These are phyloP conservation scores for Phylloscopus trochilus DNA, from an alignment of 2,113 vertebrate genomes.

Conservation along the genomic window DNA sequence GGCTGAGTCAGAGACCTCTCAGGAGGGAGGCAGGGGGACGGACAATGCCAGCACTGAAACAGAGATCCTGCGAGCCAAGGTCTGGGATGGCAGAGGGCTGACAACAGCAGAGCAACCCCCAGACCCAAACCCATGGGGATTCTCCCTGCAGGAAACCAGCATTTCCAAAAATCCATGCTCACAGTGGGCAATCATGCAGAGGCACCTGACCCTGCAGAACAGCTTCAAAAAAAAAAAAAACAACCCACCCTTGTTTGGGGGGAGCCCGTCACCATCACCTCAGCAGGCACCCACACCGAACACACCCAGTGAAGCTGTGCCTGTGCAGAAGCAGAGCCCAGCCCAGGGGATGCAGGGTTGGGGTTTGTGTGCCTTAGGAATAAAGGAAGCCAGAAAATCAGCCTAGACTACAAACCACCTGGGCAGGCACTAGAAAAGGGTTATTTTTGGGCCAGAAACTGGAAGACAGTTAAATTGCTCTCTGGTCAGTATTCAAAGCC, in stretches of 20 bases:
- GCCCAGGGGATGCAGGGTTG: background rate
- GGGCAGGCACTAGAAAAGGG: background rate
- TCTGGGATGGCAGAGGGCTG: background rate
- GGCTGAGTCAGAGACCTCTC: background rate
- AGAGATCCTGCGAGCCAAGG: background rate
- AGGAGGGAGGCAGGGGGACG: background rate
- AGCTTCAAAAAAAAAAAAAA: background rate
- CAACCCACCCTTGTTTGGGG: fast-evolving
- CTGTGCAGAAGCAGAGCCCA: background rate
- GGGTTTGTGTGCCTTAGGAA: background rate
- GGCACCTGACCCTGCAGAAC: background rate
- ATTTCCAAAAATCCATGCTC: background rate
- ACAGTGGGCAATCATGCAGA: fast-evolving
- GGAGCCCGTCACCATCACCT: background rate
- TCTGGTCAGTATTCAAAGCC: background rate
- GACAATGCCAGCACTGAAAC: background rate
- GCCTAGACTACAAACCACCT: background rate
- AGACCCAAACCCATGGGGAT: background rate
- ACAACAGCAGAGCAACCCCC: background rate
- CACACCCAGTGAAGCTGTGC: fast-evolving
- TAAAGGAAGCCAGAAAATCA: background rate
- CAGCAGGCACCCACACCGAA: background rate
- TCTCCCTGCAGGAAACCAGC: background rate
- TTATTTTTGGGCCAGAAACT: background rate
- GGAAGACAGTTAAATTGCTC: background rate